Conservation (phyloP, 1,140 invertebrate genomes). For the Phymastichus coffea region DNA sequence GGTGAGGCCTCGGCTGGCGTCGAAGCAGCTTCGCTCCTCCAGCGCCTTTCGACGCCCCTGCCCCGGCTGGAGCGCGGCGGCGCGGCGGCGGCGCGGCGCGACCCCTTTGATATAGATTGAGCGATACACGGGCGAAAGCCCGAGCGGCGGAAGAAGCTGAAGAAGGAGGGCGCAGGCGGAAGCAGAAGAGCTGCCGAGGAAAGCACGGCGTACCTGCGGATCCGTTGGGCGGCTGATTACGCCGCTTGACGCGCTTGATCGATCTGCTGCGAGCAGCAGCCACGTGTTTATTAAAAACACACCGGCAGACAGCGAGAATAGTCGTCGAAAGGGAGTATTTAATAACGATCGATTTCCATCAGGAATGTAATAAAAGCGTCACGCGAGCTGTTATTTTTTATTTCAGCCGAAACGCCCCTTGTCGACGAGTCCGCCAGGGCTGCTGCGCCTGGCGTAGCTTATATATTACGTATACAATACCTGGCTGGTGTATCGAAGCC, state of each 20-base stretch:
- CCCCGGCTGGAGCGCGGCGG: neutral
- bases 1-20: constrained; percentile 20
- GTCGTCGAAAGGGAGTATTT: too few relatives aligned
- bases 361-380: constrained; percentile 27
- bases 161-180: constrained; percentile 28
- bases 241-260: neutral
- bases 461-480: constrained; percentile 39
- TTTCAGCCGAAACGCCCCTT: constrained; percentile 2
- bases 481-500: constrained; percentile 50
- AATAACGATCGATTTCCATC: constrained; percentile 24
- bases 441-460: constrained; percentile 19
- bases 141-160: constrained; percentile 34
- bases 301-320: too few relatives aligned
- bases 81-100: constrained; percentile 23
- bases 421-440: constrained; percentile 26
- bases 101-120: constrained; percentile 52
- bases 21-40: too few relatives aligned
- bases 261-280: constrained; percentile 29
- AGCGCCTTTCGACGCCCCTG: constrained; percentile 38
- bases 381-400: constrained; percentile 19
- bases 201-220: constrained; percentile 39
- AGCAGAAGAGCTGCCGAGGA: constrained; percentile 14
- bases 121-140: constrained; percentile 52
- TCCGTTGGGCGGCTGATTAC: constrained; percentile 26
- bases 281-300: too few relatives aligned